A percentile compares a stretch with the other conserved stretches of the same genome.
Evolutionary conservation across 35 echinoderm and acorn worm genomes (phyloP).

Genomic region (Lytechinus pictus): DNA sequence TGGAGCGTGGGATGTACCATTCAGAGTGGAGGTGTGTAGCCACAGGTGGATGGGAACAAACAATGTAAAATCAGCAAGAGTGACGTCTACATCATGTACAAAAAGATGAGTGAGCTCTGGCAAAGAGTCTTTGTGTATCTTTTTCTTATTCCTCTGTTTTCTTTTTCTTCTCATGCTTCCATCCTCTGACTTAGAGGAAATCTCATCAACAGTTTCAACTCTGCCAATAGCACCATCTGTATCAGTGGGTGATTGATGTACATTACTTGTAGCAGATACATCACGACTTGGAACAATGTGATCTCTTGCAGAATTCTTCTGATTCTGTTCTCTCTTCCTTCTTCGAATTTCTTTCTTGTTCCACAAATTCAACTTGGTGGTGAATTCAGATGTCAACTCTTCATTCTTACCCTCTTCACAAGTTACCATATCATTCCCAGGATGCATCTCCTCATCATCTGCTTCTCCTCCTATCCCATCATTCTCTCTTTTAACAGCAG

Average conservation of each 20-base stretch:
- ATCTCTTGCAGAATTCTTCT: background rate
- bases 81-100: conserved; percentile 59
- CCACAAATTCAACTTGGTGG: background rate
- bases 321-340: background rate
- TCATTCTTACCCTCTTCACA: background rate
- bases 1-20: background rate
- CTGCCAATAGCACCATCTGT: background rate
- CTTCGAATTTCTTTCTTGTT: conserved; percentile 36
- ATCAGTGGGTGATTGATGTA: background rate
- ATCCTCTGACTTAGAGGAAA: background rate
- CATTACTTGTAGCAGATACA: background rate
- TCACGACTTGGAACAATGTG: background rate
- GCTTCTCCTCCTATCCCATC: background rate
- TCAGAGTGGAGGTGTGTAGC: background rate
- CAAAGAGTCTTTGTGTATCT: background rate
- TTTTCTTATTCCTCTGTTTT: background rate
- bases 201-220: background rate
- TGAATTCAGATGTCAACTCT: conserved; percentile 31
- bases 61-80: conserved; percentile 62
- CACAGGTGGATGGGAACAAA: conserved; percentile 49
- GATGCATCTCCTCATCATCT: background rate
- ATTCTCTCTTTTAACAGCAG: background rate
- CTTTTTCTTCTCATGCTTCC: background rate
- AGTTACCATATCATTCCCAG: background rate
- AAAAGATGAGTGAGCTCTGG: conserved; percentile 38